Base-by-base conservation (phyloP, 2,797 vertebrate genomes). In the Mus minutoides region DNA sequence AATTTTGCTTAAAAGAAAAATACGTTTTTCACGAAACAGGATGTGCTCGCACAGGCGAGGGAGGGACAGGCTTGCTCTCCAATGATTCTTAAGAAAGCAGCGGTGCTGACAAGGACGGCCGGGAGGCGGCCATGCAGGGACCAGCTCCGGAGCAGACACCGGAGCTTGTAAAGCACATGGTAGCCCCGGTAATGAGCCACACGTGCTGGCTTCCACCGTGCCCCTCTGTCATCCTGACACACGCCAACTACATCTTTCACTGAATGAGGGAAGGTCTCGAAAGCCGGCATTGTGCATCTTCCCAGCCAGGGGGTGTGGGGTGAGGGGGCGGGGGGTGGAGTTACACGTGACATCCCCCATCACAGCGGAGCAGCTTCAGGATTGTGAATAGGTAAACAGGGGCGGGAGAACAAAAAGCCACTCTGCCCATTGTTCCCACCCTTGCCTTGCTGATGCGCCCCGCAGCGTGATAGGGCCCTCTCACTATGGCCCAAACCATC, bases 1-100 rank as follows among this genome's bases (percentile, higher is more conserved):
- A 88, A 88, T 94, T 94, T 92, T 83, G 54, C 96, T 94, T 94
- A 87, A 94, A 92, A 95, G 94, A 89, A 96, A 2, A 96, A 95
- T 54, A 78, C 80, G 90, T 96, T 94, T 94, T 92, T 95, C 84
- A 88, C 37, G 88, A 91, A 90, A 95, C 91, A 91, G 96, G 88
- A 88, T 92, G 88, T 93, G 62, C 92, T 73, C 75, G 84, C 76
- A 86, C 34, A 40, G 88, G 85, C 87, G 58, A 52, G 90, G 92
- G 85, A 40, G 85, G 67, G 79, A 62, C 84, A 11, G 92, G 86
- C 90, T 92, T 88, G 62, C 43, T 95, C 52, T 58, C 91, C 96
- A 54, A 46, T 76, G 29, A 58, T n/a, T 83, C 86, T 69, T 60
- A 76, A 77, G 94, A 87, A 91, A 90, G 91, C 86, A 1, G 89